Evolutionary conservation across 2,888 invertebrate species (phyloP).

Genomic region (Lottia scabra): DNA sequence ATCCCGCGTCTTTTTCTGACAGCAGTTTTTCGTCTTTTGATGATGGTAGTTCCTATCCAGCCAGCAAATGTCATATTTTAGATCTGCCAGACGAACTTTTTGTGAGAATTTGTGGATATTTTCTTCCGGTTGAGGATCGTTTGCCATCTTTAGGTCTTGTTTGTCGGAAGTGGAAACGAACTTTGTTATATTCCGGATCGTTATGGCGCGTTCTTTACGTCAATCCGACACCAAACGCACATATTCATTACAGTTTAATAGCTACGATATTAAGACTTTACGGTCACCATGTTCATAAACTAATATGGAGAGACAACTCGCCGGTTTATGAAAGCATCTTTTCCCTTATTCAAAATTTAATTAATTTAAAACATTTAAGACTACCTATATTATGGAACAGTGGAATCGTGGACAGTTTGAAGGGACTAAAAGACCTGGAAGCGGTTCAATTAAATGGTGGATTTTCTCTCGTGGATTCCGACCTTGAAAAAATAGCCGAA

Average conservation of each 20-base stretch:
- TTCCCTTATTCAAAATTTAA: constrained; percentile 41
- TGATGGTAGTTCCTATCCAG: neutral
- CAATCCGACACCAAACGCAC: constrained; percentile 40
- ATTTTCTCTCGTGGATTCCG: constrained; percentile 43
- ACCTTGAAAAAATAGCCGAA: constrained; percentile 38
- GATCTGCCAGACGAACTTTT: constrained; percentile 50
- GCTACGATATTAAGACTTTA: constrained; percentile 48
- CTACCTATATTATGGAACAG: constrained; percentile 55
- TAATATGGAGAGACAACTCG: constrained; percentile 52
- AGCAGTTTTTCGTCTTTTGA: neutral
- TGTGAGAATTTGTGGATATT: constrained; percentile 43
- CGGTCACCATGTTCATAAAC: constrained; percentile 48
- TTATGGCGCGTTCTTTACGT: constrained; percentile 48
- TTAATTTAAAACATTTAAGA: constrained; percentile 41
- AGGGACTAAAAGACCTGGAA: constrained; percentile 38
- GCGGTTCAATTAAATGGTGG: constrained; percentile 54
- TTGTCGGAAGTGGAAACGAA: constrained; percentile 49
- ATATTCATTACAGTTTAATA: constrained; percentile 47
- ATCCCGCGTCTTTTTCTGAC: neutral
- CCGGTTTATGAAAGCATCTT: constrained; percentile 53
- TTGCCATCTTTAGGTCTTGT: constrained; percentile 46
- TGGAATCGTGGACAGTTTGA: constrained; percentile 44
- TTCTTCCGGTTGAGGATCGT: constrained; percentile 47
- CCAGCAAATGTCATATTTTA: constrained; percentile 29
- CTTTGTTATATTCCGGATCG: constrained; percentile 40